Percentiles rank a stretch among this genome's conserved stretches.
These are phyloP conservation scores for Biston betularia DNA, from an alignment of 2,888 invertebrate species.

Conservation along the genomic window DNA sequence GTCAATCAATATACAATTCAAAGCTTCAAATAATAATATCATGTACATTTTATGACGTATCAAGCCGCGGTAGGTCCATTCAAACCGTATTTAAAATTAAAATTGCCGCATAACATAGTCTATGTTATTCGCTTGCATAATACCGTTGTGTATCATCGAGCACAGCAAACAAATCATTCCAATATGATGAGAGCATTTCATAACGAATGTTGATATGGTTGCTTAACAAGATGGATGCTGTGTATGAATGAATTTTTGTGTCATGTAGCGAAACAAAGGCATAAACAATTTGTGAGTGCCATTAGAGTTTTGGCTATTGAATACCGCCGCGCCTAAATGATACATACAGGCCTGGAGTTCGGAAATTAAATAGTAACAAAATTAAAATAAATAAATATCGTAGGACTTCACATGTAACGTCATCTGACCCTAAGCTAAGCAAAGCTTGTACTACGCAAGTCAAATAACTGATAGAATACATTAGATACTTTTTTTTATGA, in stretches of 20 bases:
- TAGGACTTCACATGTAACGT: no score
- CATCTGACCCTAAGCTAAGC: no score
- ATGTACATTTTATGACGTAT: conserved; percentile 34
- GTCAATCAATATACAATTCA: conserved; percentile 32
- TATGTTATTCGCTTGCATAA: conserved; percentile 35
- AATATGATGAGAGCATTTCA: conserved; percentile 58
- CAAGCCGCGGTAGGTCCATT: conserved; percentile 44
- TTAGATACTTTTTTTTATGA: no score
- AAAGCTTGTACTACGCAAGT: no score
- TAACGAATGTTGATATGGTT: conserved; percentile 75
- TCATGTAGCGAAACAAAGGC: conserved; percentile 70
- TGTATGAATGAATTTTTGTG: conserved; percentile 69
- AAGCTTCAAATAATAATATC: conserved; percentile 25
- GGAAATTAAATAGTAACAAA: background rate
- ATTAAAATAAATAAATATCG: no score
- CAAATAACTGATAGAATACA: no score
- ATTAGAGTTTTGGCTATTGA: conserved; percentile 62
- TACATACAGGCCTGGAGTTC: conserved; percentile 43
- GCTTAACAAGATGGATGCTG: conserved; percentile 76
- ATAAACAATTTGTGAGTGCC: conserved; percentile 73
- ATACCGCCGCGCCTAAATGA: conserved; percentile 47
- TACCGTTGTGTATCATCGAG: conserved; percentile 33
- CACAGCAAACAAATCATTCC: conserved; percentile 49
- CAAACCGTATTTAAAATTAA: conserved; percentile 46
- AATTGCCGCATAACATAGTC: conserved; percentile 40